Evolutionary conservation across 2,797 vertebrate species (phyloP).

Genomic region (Crocidura indochinensis): DNA sequence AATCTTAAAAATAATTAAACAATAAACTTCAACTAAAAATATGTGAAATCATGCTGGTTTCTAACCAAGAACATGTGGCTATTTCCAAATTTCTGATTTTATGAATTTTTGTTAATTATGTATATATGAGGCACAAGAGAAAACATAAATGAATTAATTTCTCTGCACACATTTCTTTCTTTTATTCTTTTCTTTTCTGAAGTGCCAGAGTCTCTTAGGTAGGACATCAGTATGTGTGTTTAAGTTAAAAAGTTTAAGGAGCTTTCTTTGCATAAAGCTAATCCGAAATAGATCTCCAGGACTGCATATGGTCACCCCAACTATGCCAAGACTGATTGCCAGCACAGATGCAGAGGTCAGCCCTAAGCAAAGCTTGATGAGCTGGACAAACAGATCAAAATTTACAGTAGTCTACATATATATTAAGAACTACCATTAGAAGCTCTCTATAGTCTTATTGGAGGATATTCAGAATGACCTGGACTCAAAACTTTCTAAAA

Average conservation of each 20-base stretch:
- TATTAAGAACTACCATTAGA: conserved; percentile 26
- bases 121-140: conserved; percentile 24
- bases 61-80: conserved; percentile 7
- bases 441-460: not conserved
- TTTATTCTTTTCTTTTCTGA: no score
- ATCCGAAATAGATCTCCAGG: no score
- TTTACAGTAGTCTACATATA: not conserved
- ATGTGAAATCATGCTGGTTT: not conserved
- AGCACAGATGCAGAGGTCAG: no score
- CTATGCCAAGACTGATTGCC: no score
- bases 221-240: not conserved
- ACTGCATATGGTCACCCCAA: no score
- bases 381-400: not conserved
- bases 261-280: no score
- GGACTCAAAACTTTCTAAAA: conserved; percentile 54
- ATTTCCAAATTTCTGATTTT: conserved; percentile 56
- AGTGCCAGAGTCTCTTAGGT: no score
- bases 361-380: no score
- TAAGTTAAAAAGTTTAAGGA: not conserved
- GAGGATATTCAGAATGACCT: not conserved
- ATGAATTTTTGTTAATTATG: conserved; percentile 9
- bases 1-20: conserved; percentile 51
- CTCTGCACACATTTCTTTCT: not conserved
- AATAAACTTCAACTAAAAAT: conserved; percentile 63
- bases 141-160: not conserved